These are phyloP conservation scores for Ranitomeya variabilis DNA, from an alignment of 2,113 vertebrate genomes.

Conservation along the genomic window DNA sequence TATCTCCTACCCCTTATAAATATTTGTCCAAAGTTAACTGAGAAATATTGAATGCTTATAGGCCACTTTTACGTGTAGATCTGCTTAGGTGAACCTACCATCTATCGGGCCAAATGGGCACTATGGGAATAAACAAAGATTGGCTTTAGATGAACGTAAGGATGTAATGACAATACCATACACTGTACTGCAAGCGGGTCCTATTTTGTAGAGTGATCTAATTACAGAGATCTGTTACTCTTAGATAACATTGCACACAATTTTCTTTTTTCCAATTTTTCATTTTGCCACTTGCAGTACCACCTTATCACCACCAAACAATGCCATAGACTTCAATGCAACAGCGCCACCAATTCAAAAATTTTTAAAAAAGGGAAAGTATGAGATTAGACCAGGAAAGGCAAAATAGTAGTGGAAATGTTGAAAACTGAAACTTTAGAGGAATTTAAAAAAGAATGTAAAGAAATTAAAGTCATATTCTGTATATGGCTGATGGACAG, in stretches of 20 bases:
- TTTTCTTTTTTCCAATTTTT: neutral
- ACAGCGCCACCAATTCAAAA: neutral
- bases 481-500: neutral
- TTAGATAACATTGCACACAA: too few relatives aligned
- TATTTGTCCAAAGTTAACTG: too few relatives aligned
- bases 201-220: neutral
- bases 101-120: neutral
- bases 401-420: too few relatives aligned
- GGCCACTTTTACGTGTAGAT: neutral
- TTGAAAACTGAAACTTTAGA: too few relatives aligned
- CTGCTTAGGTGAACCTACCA: neutral
- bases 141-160: neutral
- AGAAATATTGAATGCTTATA: too few relatives aligned
- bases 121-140: constrained; percentile 18
- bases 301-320: neutral
- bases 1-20: neutral
- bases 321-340: neutral
- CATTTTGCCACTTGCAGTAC: neutral
- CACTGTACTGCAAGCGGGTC: neutral
- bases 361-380: neutral
- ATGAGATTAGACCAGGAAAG: too few relatives aligned
- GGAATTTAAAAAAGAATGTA: too few relatives aligned
- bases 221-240: too few relatives aligned
- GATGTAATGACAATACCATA: neutral
- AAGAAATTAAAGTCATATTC: too few relatives aligned